A percentile compares a stretch with the other conserved stretches of the same genome.
Evolutionary conservation across 2,113 vertebrate genomes (phyloP).

Genomic region (Sterna hirundo): DNA sequence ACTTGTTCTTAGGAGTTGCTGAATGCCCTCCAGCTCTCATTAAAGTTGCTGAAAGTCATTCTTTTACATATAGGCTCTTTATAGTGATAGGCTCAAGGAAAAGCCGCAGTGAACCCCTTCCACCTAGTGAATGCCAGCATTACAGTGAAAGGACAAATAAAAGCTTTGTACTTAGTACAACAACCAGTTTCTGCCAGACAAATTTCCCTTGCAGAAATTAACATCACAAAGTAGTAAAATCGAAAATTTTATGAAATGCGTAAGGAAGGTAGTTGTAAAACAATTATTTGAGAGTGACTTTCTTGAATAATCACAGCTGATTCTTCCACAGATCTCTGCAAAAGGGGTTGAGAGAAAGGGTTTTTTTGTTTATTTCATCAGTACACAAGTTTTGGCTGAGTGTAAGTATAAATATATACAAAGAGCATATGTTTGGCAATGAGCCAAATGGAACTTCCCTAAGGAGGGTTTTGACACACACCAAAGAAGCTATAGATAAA

Average conservation of each 20-base stretch:
- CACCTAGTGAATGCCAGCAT: neutral
- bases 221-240: neutral
- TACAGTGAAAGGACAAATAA: neutral
- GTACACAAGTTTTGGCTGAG: neutral
- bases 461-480: neutral
- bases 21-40: conserved; percentile 48
- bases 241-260: neutral
- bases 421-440: neutral
- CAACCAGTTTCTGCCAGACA: neutral
- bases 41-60: conserved; percentile 46
- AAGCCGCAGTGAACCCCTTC: neutral
- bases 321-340: neutral
- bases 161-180: neutral
- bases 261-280: neutral
- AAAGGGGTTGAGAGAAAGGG: neutral
- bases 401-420: neutral
- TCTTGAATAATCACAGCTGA: neutral
- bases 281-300: neutral
- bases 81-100: neutral
- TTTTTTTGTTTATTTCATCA: neutral
- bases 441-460: neutral
- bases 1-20: conserved; percentile 45
- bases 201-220: neutral
- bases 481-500: neutral
- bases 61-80: neutral